phyloP scores from a whole-genome alignment of 2,113 vertebrate genomes.

The Saccopteryx leptura region DNA sequence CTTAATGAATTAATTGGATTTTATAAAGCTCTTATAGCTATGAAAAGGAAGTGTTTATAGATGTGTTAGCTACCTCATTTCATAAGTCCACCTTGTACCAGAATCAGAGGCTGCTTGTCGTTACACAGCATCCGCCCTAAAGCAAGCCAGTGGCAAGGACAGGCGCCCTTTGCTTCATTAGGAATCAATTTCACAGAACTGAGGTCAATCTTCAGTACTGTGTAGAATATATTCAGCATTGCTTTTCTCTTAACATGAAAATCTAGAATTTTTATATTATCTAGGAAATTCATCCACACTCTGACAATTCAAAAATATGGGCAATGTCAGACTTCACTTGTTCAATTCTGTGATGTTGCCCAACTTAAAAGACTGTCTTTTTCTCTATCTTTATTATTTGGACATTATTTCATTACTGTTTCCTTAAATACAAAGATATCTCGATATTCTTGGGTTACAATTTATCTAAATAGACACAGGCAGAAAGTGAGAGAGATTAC shows the following conservation, averaged over 20 bases:
- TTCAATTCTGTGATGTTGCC: neutral
- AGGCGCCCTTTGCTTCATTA: neutral
- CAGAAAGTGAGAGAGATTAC: neutral
- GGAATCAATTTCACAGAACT: neutral
- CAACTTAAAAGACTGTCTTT: neutral
- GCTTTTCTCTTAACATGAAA: conserved; percentile 7
- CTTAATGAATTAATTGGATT: conserved; percentile 61
- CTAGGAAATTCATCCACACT: conserved; percentile 21
- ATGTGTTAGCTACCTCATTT: conserved; percentile 56
- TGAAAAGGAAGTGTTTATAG: conserved; percentile 49
- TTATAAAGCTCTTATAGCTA: conserved; percentile 59
- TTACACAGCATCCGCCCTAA: neutral
- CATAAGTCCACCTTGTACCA: neutral
- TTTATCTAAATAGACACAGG: neutral
- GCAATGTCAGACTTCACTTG: neutral
- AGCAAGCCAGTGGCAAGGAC: conserved; percentile 61
- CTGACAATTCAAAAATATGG: neutral
- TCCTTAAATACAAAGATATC: neutral
- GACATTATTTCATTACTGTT: neutral
- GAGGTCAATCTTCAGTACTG: neutral
- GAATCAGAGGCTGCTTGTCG: neutral
- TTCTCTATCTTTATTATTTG: neutral
- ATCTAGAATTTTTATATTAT: neutral
- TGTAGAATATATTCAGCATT: neutral
- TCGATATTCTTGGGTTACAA: neutral